Evolutionary conservation across 2,797 vertebrate species (phyloP), one percentile per base, ranked within the genome.

Genomic region (Cephalopachus bancanus): DNA sequence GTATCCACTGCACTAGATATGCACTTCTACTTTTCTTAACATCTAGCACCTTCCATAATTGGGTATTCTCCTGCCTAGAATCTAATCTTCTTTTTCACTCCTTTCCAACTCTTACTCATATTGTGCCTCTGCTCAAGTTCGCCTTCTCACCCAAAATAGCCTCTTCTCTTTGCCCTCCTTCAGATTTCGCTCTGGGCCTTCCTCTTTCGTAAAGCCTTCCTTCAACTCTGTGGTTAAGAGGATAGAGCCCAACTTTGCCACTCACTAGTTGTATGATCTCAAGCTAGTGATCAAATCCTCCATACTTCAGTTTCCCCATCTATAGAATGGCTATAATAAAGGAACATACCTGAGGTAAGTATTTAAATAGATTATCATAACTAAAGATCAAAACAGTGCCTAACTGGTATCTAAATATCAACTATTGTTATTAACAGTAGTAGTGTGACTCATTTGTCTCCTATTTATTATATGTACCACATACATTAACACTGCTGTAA

Each of bases 41-140:
- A 74, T 53, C 87, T 94, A 85, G 81, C 24, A 74, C n/a, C 11
- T 71, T 91, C 30, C n/a, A 17, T 92, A 83, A 59, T 44, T 78
- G 88, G 80, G 26, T 26, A 9, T 5, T 72, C 10, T 87, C 8
- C 17, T 49, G 2, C 37, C 37, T 91, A 12, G 15, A 64, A n/a
- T 81, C 24, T 75, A 33, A 75, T 75, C 37, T 86, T 84, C 22
- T 51, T 84, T 19, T 59, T 67, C 12, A n/a, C 64, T 88, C 3
- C 37, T 94, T 24, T 65, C 44, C 22, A 60, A 7, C 10, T 71
- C 79, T 75, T 11, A 53, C 4, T 14, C 26, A 26, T 62, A n/a
- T 59, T 83, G 16, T 28, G 15, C 10, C 55, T 97, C 83, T 96
- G 12, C 30, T 85, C 60, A 83, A 65, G 14, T 60, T 90, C 10